Percentiles rank a stretch among this genome's conserved stretches.
These are phyloP conservation scores for Myotis vivesi DNA, from an alignment of 2,797 vertebrate species.

Conservation along the genomic window DNA sequence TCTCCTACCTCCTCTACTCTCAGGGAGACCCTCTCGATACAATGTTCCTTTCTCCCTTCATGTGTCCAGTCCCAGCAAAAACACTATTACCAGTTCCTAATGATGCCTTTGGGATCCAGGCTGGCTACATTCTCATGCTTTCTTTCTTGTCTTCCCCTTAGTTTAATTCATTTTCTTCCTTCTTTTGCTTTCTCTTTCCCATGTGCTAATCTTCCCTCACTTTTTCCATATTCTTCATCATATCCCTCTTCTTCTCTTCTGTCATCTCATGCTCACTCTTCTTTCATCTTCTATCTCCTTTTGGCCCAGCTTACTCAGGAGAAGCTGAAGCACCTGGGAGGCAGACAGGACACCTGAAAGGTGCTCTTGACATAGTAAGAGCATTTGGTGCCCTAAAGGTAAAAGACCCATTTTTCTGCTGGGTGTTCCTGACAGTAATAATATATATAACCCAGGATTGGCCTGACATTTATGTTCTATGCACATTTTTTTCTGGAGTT, in stretches of 20 bases:
- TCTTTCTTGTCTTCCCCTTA: background rate
- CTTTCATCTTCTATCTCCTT: background rate
- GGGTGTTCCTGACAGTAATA: background rate
- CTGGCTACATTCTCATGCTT: background rate
- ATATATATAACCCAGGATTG: background rate
- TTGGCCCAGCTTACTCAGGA: background rate
- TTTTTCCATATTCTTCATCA: background rate
- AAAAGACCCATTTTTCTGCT: background rate
- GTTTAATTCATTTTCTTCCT: background rate
- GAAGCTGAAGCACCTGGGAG: background rate
- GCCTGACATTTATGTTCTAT: background rate
- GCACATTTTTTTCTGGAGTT: background rate
- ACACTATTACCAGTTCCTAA: background rate
- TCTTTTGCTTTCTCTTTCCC: background rate
- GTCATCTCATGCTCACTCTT: background rate
- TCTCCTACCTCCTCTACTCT: background rate
- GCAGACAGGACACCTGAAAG: background rate
- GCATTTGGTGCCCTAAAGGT: background rate
- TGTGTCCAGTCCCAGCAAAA: background rate
- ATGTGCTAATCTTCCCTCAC: background rate
- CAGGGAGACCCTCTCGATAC: background rate
- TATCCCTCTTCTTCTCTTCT: background rate
- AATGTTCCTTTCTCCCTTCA: fast-evolving
- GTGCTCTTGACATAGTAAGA: background rate
- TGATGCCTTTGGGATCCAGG: background rate